Base-by-base conservation (phyloP, 2,888 invertebrate genomes). In the Chymomyza fuscimana region DNA sequence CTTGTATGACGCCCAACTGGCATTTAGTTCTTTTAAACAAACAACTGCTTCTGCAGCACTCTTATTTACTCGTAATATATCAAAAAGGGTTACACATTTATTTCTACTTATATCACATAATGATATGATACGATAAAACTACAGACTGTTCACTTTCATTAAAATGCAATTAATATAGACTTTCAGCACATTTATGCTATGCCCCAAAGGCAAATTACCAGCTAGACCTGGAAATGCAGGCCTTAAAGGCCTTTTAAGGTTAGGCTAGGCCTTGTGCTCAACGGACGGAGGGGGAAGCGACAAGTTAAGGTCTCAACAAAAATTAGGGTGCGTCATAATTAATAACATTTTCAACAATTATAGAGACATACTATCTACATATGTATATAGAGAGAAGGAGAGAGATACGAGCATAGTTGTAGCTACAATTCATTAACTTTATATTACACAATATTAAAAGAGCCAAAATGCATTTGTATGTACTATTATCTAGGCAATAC, bases 141-240 rank as follows among this genome's bases (percentile, higher is more conserved):
- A 40, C 40, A 46, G 40, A 4, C 10, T 46, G 40, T 46, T 46
- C 40, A 71, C 79, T 77, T 85, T 84, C 83, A 84, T 84, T 84
- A 84, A 84, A 84, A 84, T 79, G 86, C 87, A 87, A 84, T 84
- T 87, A 84, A 84, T 84, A 85, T 76, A 73, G 87, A 73, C 82
- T 84, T 84, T 84, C 83, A 87, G 86, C 83, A 87, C 83, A 69
- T 80, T 82, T 73, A 70, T 76, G 79, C 63, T 22, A 19, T 19
- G 54, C 16, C 40, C 70, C 51, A 40, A 52, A 62, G 70, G 56
- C 70, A 74, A 77, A 69, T 81, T 78, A 78, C 56, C 66, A 5
- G 4, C 22, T 54, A 16, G 22, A n/a, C 4, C 9, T 15, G 15
- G 5, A 54, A 22, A 16, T 22, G 16, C 54, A 54, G 54, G 54